phyloP scores from a whole-genome alignment of 2,113 vertebrate species.

The Sturnus vulgaris region DNA sequence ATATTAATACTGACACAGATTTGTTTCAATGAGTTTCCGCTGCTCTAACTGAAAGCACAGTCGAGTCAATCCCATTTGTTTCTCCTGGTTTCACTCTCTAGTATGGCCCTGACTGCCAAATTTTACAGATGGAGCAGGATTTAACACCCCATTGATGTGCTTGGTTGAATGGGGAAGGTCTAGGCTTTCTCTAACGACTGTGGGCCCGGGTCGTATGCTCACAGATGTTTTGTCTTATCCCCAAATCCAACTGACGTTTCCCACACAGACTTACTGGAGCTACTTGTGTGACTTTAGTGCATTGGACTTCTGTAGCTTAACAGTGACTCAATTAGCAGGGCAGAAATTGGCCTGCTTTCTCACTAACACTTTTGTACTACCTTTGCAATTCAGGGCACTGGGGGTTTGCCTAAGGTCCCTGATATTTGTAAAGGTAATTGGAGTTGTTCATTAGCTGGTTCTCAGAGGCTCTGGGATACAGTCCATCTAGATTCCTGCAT shows the following conservation, averaged over 20 bases:
- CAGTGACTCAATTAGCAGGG: constrained; percentile 9
- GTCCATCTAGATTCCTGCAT: constrained; percentile 35
- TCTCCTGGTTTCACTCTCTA: not conserved
- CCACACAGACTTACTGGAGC: not conserved
- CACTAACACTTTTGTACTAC: not conserved
- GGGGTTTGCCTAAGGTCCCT: not conserved
- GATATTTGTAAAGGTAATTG: constrained; percentile 40
- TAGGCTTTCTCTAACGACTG: accelerated
- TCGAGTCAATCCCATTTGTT: not conserved
- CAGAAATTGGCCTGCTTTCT: constrained; percentile 9
- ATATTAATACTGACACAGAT: not conserved
- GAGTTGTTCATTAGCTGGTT: constrained; percentile 30
- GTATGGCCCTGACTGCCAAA: not conserved
- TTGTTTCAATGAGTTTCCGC: not conserved
- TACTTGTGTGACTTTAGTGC: not conserved
- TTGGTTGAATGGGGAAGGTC: not conserved
- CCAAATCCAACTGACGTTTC: not conserved
- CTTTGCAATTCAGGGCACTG: constrained; percentile 14
- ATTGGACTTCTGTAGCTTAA: not conserved
- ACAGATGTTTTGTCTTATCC: not conserved
- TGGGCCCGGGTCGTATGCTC: not conserved
- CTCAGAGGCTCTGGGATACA: not conserved
- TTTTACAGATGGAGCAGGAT: not conserved
- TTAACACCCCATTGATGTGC: not conserved
- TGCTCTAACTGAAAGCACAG: not conserved